Base-by-base conservation (phyloP, 1,140 invertebrate genomes). In the Aethina tumida region DNA sequence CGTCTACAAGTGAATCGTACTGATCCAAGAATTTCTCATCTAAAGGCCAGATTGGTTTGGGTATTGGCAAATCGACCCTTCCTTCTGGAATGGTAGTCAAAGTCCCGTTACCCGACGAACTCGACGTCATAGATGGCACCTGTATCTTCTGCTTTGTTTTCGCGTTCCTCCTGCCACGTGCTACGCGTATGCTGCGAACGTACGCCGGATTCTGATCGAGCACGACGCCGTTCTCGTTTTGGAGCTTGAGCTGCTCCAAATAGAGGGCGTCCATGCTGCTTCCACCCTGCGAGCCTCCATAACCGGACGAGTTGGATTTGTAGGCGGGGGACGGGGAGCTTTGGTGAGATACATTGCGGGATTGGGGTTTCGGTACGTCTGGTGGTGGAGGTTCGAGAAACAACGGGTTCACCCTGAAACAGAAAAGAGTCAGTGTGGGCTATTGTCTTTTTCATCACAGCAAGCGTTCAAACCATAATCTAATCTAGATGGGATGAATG, bases 51-150 rank as follows among this genome's bases (percentile, higher is more conserved):
- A 64, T 56, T 7, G 59, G 59, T 24, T 55, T 50, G 5, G 61
- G 61, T 24, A 62, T 49, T 1, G 45, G 38, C 6, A 52, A 43
- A 42, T 63, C 60, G 0, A 62, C 51, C 15, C 43, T 36, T 4
- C 59, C 62, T 48, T 64, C 62, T 3, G 56, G 60, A 15, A 64
- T 64, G 2, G 62, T 56, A 16, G 51, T 53, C 9, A 62, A 44
- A 5, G 56, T 60, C 10, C 55, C 59, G 10, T 48, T 43, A 8
- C 35, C 45, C 4, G 45, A 47, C 12, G 53, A 53, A 21, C 46
- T 41, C 1, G 49, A 54, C 14, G 39, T 34, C 16, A 22, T 48
- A 6, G 50, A 54, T 43, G 47, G 48, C 30, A 48, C 41, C 4
- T 29, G 36, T 31, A 41, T 49, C 13, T 38, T 50, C n/a, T n/a